Conservation (phyloP, 1,140 invertebrate species). For the Samia ricini region DNA sequence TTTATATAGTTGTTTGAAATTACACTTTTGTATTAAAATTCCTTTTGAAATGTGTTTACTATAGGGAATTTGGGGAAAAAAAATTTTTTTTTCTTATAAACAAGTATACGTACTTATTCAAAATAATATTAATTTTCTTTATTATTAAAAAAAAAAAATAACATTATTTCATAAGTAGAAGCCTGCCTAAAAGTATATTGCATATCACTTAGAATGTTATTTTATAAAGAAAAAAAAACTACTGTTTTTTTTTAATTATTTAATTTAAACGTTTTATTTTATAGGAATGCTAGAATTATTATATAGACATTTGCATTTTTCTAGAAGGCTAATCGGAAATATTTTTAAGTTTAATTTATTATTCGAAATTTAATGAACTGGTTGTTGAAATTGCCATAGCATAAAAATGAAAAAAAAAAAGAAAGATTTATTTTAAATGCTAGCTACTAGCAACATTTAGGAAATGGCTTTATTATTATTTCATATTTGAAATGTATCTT, state of each 20-base stretch:
- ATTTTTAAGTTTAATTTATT: not conserved
- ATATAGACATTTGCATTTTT: constrained; percentile 11
- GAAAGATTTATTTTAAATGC: constrained; percentile 6
- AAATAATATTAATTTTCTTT: not conserved
- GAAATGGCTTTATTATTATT: constrained; percentile 47
- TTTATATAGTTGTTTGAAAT: not conserved
- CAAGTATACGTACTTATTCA: not conserved
- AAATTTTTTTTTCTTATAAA: too few species aligned
- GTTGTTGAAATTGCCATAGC: not conserved
- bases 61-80: too few species aligned
- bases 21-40: too few species aligned
- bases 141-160: not conserved
- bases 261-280: constrained; percentile 26
- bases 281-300: constrained; percentile 38
- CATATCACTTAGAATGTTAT: constrained; percentile 67
- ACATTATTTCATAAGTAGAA: constrained; percentile 17
- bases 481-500: constrained; percentile 41
- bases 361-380: not conserved
- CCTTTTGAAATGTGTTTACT: too few species aligned
- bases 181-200: constrained; percentile 68
- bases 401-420: not conserved
- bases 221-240: constrained; percentile 13
- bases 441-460: constrained; percentile 29
- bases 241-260: constrained; percentile 25
- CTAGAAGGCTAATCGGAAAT: constrained; percentile 19